Evolutionary conservation across 2,797 vertebrate genomes (phyloP), one percentile per base, ranked within the genome.

Genomic region (Lagodon rhomboides): DNA sequence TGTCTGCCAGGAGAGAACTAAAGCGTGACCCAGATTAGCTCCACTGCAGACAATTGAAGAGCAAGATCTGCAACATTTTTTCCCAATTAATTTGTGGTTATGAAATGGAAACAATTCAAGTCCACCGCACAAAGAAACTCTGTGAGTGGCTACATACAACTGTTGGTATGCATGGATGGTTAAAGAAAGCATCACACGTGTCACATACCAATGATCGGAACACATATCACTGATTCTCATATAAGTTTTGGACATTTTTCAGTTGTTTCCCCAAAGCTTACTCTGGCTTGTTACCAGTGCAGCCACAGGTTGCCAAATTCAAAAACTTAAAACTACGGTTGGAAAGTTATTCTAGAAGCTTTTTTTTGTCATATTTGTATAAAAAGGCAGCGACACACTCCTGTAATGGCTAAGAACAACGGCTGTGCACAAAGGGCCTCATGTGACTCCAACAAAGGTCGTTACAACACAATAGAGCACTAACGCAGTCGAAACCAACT

Each of bases 21-120:
- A 70, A 82, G 54, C 41, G 13, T 77, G 75, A 78, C 75, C 73
- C 78, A 88, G 68, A 90, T 89, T 77, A 84, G 64, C 41, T 87
- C 30, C 38, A 77, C 20, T 44, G 68, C 66, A 85, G 67, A 87
- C 71, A 86, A 84, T 55, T 65, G 54, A 85, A 75, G 50, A 73
- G 79, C 53, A 62, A 83, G 73, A 89, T 83, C 78, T 81, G 75
- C 82, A 86, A 85, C 75, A 67, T 86, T 80, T 86, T 80, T 86
- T 38, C 55, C 76, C 70, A 89, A 85, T 85, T 55, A 0, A 69
- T 83, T 80, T 83, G 25, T 74, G 44, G 47, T 83, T 75, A 64
- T 65, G 51, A 82, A 61, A 77, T 34, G 22, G 60, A 84, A 86
- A 69, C 66, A 63, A 49, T 60, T 84, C 58, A 58, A 61, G 59